phyloP scores from a whole-genome alignment of 2,888 invertebrate species.

The Pammene aurita region DNA sequence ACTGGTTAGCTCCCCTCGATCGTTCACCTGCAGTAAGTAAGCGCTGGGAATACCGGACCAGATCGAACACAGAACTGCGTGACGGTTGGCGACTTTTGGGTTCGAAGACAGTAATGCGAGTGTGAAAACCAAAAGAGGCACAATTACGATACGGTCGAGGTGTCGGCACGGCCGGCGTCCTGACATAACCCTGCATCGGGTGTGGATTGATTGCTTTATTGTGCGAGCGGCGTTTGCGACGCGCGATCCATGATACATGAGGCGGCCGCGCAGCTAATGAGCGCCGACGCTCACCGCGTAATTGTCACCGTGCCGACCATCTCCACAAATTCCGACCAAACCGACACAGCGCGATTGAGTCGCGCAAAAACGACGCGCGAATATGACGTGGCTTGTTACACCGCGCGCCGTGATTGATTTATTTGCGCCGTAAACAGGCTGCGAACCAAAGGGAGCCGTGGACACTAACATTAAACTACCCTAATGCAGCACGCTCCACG shows the following conservation, averaged over 20 bases:
- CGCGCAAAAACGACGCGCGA: conserved; percentile 61
- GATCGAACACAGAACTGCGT: not conserved
- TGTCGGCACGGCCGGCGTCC: conserved; percentile 52
- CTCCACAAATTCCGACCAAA: conserved; percentile 56
- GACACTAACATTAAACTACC: conserved; percentile 37
- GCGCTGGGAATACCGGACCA: not conserved
- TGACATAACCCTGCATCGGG: conserved; percentile 47
- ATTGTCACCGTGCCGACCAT: conserved; percentile 67
- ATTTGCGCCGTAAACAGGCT: conserved; percentile 58
- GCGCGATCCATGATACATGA: conserved; percentile 81
- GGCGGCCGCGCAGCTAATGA: conserved; percentile 74
- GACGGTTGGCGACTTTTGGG: conserved; percentile 8
- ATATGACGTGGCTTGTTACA: conserved; percentile 63
- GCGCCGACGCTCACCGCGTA: conserved; percentile 64
- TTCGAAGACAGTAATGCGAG: conserved; percentile 25
- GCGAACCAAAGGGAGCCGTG: conserved; percentile 44
- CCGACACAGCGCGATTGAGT: conserved; percentile 61
- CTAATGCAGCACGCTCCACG: conserved; percentile 28
- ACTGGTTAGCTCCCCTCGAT: not conserved
- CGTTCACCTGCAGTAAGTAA: not conserved
- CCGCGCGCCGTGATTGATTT: conserved; percentile 61
- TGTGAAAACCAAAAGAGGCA: conserved; percentile 28
- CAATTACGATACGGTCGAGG: conserved; percentile 22
- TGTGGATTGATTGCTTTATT: conserved; percentile 81
- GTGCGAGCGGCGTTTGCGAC: conserved; percentile 66